A percentile compares a stretch with the other conserved stretches of the same genome.
These are phyloP conservation scores for Plecotus auritus DNA, from an alignment of 2,113 vertebrate species.

Conservation along the genomic window DNA sequence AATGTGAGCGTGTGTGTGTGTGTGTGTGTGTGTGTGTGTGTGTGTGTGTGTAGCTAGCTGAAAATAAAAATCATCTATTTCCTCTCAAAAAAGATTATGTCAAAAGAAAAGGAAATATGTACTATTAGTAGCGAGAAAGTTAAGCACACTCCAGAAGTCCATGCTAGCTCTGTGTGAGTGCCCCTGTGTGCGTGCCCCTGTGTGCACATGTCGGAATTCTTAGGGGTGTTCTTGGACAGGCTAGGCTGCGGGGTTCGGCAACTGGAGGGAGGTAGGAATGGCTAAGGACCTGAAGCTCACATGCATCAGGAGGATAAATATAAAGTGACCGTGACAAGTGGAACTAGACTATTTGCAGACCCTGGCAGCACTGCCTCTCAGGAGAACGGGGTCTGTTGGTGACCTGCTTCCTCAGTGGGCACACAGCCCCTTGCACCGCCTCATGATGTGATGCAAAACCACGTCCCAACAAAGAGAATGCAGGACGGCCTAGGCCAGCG, in stretches of 20 bases:
- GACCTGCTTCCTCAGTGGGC: background rate
- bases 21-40: background rate
- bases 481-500: background rate
- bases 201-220: background rate
- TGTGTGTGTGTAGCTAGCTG: background rate
- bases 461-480: background rate
- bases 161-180: background rate
- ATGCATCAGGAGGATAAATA: background rate
- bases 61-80: constrained; percentile 72
- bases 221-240: background rate
- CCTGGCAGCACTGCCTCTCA: background rate
- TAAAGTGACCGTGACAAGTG: background rate
- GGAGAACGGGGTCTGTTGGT: background rate
- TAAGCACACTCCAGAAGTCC: background rate
- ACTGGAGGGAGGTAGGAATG: background rate
- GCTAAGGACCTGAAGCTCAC: background rate
- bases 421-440: background rate
- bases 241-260: background rate
- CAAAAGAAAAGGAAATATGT: constrained; percentile 43
- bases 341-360: background rate
- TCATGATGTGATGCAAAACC: background rate
- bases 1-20: constrained; percentile 49
- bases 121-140: background rate
- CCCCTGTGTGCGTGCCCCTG: fast-evolving
- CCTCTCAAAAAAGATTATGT: constrained; percentile 58